A percentile compares a stretch with the other conserved stretches of the same genome.
Conservation (phyloP, 2,888 invertebrate species). For the Lepidochrysops patricia region DNA sequence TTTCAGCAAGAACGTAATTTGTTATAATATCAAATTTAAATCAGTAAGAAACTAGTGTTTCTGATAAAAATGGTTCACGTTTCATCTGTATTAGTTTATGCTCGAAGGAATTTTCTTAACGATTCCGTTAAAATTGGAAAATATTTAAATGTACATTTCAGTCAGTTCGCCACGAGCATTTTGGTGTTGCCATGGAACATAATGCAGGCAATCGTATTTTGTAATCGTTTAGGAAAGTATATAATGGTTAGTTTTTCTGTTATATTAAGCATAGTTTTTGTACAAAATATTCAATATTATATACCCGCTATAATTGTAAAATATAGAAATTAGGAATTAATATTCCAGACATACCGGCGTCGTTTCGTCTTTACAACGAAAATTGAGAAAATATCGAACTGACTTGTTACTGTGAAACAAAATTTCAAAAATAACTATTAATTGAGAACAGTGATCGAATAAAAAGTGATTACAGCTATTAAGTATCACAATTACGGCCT, state of each 20-base stretch:
- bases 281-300: background rate
- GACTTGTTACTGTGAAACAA: background rate
- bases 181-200: background rate
- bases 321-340: background rate
- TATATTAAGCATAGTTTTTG: background rate
- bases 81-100: too few relatives aligned
- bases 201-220: background rate
- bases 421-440: background rate
- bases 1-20: too few relatives aligned
- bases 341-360: background rate
- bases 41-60: too few relatives aligned
- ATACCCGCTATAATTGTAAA: background rate
- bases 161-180: background rate
- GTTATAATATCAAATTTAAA: too few relatives aligned
- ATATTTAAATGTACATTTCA: background rate
- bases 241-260: background rate
- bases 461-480: conserved; percentile 1
- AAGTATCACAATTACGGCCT: background rate
- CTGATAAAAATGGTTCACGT: too few relatives aligned
- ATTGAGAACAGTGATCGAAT: background rate
- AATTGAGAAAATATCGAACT: too few relatives aligned
- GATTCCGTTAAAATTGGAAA: background rate
- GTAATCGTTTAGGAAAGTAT: conserved; percentile 4
- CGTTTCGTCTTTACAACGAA: background rate
- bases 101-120: too few relatives aligned